A percentile compares a stretch with the other conserved stretches of the same genome.
Evolutionary conservation across 2,888 invertebrate genomes (phyloP).

Genomic region (Melangyna quadrimaculata): DNA sequence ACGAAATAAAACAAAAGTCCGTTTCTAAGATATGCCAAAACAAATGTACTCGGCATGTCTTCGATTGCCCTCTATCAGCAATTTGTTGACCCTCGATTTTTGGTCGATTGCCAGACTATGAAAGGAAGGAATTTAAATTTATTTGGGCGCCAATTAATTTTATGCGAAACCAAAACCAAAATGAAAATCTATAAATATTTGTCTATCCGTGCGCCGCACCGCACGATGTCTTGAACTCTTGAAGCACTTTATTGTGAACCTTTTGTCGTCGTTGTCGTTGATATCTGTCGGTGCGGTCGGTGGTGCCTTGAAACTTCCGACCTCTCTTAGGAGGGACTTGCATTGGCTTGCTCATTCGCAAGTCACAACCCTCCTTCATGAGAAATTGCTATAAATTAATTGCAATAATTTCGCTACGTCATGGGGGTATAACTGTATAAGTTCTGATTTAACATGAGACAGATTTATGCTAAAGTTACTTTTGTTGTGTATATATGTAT

Average conservation of each 20-base stretch:
- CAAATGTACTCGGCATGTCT: slow-evolving; percentile 53
- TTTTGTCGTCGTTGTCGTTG: slow-evolving; percentile 34
- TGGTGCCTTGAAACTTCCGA: slow-evolving; percentile 59
- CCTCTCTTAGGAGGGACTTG: neutral
- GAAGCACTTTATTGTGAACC: slow-evolving; percentile 55
- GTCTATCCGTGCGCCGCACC: neutral
- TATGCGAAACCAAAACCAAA: slow-evolving; percentile 57
- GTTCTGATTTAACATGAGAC: slow-evolving; percentile 60
- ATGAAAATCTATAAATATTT: slow-evolving; percentile 70
- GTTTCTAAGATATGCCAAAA: slow-evolving; percentile 57
- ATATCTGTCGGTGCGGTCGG: slow-evolving; percentile 5
- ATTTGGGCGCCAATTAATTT: slow-evolving; percentile 70
- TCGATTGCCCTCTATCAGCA: slow-evolving; percentile 65
- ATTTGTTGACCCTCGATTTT: slow-evolving; percentile 67
- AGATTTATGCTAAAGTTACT: slow-evolving; percentile 49
- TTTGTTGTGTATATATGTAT: slow-evolving; percentile 1
- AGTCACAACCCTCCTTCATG: slow-evolving; percentile 74
- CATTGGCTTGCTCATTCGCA: slow-evolving; percentile 28
- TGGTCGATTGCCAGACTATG: slow-evolving; percentile 64
- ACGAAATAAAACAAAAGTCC: neutral
- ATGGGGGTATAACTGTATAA: slow-evolving; percentile 21
- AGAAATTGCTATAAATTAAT: slow-evolving; percentile 80
- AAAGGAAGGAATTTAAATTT: slow-evolving; percentile 53
- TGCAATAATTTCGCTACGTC: slow-evolving; percentile 65
- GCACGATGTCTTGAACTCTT: slow-evolving; percentile 36